Conservation (phyloP, 1,140 invertebrate genomes). For the Glomeris maerens region DNA sequence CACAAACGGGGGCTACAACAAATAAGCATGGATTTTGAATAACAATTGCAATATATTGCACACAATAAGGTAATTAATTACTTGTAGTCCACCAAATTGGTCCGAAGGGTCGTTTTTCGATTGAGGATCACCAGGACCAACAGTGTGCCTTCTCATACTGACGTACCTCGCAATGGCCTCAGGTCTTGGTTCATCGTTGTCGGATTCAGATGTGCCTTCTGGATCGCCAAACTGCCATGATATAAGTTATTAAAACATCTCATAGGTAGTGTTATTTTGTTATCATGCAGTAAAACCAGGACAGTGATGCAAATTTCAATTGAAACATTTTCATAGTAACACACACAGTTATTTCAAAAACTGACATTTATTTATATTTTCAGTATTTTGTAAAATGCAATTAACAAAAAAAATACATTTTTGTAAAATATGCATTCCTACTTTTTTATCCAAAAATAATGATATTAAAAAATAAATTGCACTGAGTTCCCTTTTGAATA, state of each 20-base stretch:
- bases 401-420: no score
- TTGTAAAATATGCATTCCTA: no score
- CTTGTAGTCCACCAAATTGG: neutral
- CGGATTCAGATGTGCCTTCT: conserved; percentile 43
- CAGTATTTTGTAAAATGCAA: no score
- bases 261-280: neutral
- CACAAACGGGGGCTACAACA: neutral
- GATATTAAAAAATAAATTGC: no score
- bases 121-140: conserved; percentile 71
- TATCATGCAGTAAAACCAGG: neutral
- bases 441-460: no score
- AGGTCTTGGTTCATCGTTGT: conserved; percentile 28
- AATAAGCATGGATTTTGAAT: neutral
- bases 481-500: no score
- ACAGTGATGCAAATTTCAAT: neutral
- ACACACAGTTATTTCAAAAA: no score
- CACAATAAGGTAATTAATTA: neutral
- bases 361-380: no score
- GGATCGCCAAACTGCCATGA: conserved; percentile 45
- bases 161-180: conserved; percentile 31
- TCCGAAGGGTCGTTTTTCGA: neutral
- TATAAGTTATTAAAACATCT: neutral
- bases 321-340: neutral
- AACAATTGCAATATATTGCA: neutral
- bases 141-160: conserved; percentile 67